These are phyloP conservation scores for Silurus glanis DNA, from an alignment of 2,113 vertebrate species.

Conservation along the genomic window DNA sequence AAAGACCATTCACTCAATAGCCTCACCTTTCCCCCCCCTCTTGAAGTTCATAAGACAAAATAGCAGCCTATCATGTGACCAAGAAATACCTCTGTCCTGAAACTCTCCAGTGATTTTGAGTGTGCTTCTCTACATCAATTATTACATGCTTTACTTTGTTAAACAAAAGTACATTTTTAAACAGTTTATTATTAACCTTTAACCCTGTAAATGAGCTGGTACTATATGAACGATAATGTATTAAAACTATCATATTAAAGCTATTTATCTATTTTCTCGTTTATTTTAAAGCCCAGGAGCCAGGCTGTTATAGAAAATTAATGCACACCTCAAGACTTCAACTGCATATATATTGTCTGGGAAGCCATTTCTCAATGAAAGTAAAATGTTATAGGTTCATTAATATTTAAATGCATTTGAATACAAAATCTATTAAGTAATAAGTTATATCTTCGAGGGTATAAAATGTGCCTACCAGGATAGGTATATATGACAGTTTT, in stretches of 20 bases:
- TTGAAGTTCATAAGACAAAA: not conserved
- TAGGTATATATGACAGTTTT: not conserved
- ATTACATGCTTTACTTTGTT: not conserved
- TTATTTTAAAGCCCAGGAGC: not conserved
- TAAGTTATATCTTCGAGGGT: not conserved
- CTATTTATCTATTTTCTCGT: not conserved
- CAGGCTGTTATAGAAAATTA: not conserved
- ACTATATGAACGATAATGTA: not conserved
- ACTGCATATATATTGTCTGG: not conserved
- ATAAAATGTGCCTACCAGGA: not conserved
- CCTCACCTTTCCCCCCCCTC: not conserved
- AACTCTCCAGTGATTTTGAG: not conserved
- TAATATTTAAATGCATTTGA: conserved; percentile 12
- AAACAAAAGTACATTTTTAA: not conserved
- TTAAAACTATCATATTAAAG: not conserved
- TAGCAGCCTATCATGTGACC: not conserved
- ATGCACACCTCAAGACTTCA: not conserved
- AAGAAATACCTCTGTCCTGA: not conserved
- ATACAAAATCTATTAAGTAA: not conserved
- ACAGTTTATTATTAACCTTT: not conserved
- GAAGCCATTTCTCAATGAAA: not conserved
- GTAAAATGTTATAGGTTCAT: conserved; percentile 13
- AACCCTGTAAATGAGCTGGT: not conserved
- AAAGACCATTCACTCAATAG: not conserved
- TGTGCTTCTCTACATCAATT: not conserved